Evolutionary conservation across 2,888 invertebrate species (phyloP), one percentile per base, ranked within the genome.

Genomic region (Oscheius sp.): DNA sequence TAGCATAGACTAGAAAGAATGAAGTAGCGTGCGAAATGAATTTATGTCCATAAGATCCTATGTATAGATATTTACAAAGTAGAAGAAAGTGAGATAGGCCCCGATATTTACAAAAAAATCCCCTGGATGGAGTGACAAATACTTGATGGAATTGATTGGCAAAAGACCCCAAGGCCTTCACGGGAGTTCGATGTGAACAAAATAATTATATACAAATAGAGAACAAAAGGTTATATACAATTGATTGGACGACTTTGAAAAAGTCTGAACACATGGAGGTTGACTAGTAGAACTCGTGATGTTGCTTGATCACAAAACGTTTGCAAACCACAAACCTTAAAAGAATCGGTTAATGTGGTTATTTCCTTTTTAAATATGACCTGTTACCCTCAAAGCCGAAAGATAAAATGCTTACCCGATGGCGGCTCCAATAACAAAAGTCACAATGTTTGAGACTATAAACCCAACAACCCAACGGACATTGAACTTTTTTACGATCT

Each of bases 381-480:
- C n/a, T n/a, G n/a, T 41, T 26, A 12, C 26, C 62, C 49, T 17
- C 14, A 66, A 17, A 36, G 26, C 17, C 14, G 12, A 45, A 26
- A 28, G 14, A 9, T 6, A n/a, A 20, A 38, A 12, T 26, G 26
- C 9, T 59, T 59, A 94, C 93, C 95, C 95, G 82, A 95, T 91
- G 70, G 95, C 94, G 71, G 94, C 93, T 74, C 95, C 95, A 72
- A 95, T 89, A 77, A 95, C 88, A 73, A 95, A 89, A 5, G 94
- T 94, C 65, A 95, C 90, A 75, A 95, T 90, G 89, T 95, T 95
- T 78, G 94, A 93, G 83, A 95, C 90, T 80, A 95, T 90, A 78
- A 95, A 90, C 50, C 94, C 93, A 85, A 94, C 93, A 56, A 95
- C 88, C 61, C 95, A 93, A 24, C 80, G 78, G 47, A 81, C 76